Evolutionary conservation across 2,797 vertebrate genomes (phyloP), one percentile per base, ranked within the genome.

Genomic region (Malacoraja senta): DNA sequence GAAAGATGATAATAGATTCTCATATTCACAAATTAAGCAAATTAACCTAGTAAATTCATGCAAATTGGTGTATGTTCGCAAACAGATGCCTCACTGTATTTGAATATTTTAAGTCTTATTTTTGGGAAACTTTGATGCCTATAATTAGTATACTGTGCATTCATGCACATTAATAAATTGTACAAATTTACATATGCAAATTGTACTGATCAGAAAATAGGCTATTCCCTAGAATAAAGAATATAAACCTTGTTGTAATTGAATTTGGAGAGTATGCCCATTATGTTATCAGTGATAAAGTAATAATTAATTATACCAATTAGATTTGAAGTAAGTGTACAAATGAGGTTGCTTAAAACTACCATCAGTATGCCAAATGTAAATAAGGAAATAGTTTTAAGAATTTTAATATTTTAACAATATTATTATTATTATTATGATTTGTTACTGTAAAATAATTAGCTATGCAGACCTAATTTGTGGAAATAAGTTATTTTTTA

Each of bases 101-200:
- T 76, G 38, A 92, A 76, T 26, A 74, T 92, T 76, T 32, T 68
- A 68, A 32, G 71, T 76, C 38, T 26, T 44, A 92, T 76, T 92
- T 92, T 92, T 92, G 71, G 68, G 71, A 53, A 76, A 76, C 21
- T 72, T 86, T 92, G 90, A 29, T 76, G 72, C 68, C n/a, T 92
- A 76, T 76, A 92, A 92, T 92, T 92, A 76, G 10, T 26, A n/a
- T 76, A n/a, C 90, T 92, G 38, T 76, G 21, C 53, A 38, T 68
- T 7, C 24, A 58, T 53, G 29, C 38, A 58, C 26, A 92, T 92
- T 92, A 92, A 76, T 76, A 74, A 76, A 53, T 92, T 92, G 76
- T 76, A 76, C 90, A 74, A 92, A 76, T 92, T 92, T 92, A 76
- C 35, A 76, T 76, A 92, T 92, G 90, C 71, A 53, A 92, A 92